These are phyloP conservation scores for Pocillopora verrucosa DNA, from an alignment of 64 coral and sea anemone genomes.

Conservation along the genomic window DNA sequence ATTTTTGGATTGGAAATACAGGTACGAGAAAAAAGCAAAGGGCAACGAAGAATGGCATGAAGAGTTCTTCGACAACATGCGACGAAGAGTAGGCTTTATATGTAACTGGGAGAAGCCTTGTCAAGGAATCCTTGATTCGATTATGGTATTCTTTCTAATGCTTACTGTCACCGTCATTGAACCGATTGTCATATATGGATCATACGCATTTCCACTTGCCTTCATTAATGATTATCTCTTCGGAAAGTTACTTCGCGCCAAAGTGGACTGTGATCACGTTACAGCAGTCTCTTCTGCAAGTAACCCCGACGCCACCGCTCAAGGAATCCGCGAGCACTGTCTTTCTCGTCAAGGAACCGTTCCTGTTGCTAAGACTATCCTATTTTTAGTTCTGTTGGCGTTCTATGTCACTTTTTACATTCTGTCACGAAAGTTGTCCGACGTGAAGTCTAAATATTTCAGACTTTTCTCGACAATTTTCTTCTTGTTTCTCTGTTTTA, in stretches of 20 bases:
- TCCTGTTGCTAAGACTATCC: not conserved
- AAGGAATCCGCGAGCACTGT: not conserved
- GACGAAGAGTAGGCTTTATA: slow-evolving; percentile 10
- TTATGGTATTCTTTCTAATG: not conserved
- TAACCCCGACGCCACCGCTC: too few relatives aligned
- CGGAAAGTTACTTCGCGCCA: slow-evolving; percentile 27
- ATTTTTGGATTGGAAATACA: slow-evolving; percentile 79
- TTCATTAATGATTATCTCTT: slow-evolving; percentile 52
- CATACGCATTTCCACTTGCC: slow-evolving; percentile 46
- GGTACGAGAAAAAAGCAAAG: slow-evolving; percentile 19
- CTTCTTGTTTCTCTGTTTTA: not conserved
- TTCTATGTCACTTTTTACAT: not conserved
- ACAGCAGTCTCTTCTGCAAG: too few relatives aligned
- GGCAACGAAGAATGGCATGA: slow-evolving; percentile 63
- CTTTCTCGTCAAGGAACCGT: not conserved
- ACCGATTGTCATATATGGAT: slow-evolving; percentile 11
- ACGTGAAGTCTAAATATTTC: not conserved
- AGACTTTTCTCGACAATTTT: not conserved
- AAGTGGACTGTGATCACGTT: too few relatives aligned
- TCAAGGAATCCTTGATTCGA: slow-evolving; percentile 23
- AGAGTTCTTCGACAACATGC: slow-evolving; percentile 71
- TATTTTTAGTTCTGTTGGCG: not conserved
- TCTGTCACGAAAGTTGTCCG: not conserved
- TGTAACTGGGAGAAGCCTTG: slow-evolving; percentile 56
- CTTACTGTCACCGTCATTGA: slow-evolving; percentile 38